phyloP scores from a whole-genome alignment of 2,113 vertebrate genomes.

The Oryctolagus cuniculus region mOryCun1.1 NC_091433.1:69431501-69432000 shows the following conservation, averaged over 20 bases:
- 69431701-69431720: not conserved
- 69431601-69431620: not conserved
- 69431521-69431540: not conserved
- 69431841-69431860: not conserved
- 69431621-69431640: not conserved
- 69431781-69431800: not conserved
- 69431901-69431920: not conserved
- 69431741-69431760: not conserved
- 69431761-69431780: not conserved
- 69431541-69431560: not conserved
- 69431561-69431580: not conserved
- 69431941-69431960: not conserved
- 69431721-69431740: not conserved
- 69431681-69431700: not conserved
- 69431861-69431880: not conserved
- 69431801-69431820: not conserved
- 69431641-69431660: not conserved
- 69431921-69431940: not conserved
- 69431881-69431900: not conserved
- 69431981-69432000: no score
- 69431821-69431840: not conserved
- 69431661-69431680: not conserved
- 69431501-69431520: not conserved
- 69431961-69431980: not conserved
- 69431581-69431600: not conserved